A percentile compares a stretch with the other conserved stretches of the same genome.
These are phyloP conservation scores for Maniola jurtina DNA, from an alignment of 1,140 invertebrate species.

Conservation along the genomic window DNA sequence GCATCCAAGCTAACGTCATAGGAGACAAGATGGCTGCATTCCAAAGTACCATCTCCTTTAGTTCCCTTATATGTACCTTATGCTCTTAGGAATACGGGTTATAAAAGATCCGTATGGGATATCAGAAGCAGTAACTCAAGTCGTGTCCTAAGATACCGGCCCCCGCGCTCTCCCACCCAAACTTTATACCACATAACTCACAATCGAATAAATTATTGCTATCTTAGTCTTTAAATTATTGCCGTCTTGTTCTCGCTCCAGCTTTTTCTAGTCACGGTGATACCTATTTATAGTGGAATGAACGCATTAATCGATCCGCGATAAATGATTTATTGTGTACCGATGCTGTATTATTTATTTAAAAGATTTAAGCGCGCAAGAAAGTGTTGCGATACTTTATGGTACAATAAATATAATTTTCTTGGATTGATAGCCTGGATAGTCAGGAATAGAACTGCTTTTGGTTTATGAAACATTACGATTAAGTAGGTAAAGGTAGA, in stretches of 20 bases:
- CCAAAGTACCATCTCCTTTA: conserved; percentile 31
- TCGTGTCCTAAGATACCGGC: conserved; percentile 53
- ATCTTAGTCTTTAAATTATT: conserved; percentile 67
- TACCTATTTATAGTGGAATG: conserved; percentile 38
- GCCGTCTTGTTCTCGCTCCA: conserved; percentile 58
- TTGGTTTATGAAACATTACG: neutral
- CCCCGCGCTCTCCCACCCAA: conserved; percentile 60
- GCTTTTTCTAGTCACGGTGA: conserved; percentile 50
- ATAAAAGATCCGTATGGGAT: conserved; percentile 31
- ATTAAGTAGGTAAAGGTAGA: too few species aligned
- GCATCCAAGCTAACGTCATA: conserved; percentile 34
- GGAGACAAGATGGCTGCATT: conserved; percentile 58
- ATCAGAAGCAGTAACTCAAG: conserved; percentile 48
- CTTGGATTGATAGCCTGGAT: conserved; percentile 17
- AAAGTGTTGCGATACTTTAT: conserved; percentile 32
- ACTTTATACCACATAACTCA: conserved; percentile 71
- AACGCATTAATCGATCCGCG: conserved; percentile 28
- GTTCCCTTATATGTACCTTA: conserved; percentile 25
- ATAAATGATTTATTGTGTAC: conserved; percentile 32
- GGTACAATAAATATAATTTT: conserved; percentile 21
- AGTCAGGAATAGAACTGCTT: neutral
- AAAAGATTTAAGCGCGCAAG: conserved; percentile 22
- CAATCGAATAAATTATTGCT: conserved; percentile 66
- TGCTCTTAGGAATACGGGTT: conserved; percentile 27
- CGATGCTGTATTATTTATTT: conserved; percentile 28